Percentiles rank a stretch among this genome's conserved stretches.
Evolutionary conservation across 2,113 vertebrate genomes (phyloP).

Genomic region (Chamaetylas fuelleborni): DNA sequence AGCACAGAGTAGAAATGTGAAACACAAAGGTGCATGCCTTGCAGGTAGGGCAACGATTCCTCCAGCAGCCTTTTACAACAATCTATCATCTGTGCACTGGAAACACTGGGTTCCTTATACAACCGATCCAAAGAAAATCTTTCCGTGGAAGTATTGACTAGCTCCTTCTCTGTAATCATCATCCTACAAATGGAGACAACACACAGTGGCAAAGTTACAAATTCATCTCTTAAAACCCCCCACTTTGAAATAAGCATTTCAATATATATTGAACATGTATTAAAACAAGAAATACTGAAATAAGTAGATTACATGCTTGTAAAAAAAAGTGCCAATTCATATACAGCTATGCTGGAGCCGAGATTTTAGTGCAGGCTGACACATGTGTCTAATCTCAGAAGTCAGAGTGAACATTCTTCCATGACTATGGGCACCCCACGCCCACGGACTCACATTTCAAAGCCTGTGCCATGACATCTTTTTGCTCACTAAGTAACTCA

Average conservation of each 20-base stretch:
- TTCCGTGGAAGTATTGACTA: conserved; percentile 74
- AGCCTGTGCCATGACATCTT: not conserved
- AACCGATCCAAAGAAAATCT: conserved; percentile 81
- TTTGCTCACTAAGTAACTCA: not conserved
- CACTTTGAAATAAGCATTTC: not conserved
- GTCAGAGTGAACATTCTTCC: not conserved
- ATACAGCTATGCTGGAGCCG: not conserved
- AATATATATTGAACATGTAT: not conserved
- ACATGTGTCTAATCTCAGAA: not conserved
- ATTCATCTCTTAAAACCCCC: accelerated
- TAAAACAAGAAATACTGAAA: not conserved
- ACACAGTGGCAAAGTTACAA: not conserved
- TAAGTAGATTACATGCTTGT: not conserved
- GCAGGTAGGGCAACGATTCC: conserved; percentile 73
- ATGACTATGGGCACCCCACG: not conserved
- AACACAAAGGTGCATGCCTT: conserved; percentile 85
- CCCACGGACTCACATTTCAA: not conserved
- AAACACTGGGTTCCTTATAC: conserved; percentile 90
- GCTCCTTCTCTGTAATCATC: conserved; percentile 78
- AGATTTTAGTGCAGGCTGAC: not conserved
- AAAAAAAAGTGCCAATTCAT: not conserved
- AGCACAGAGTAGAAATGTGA: conserved; percentile 93
- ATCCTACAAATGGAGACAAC: conserved; percentile 72
- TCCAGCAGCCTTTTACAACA: conserved; percentile 86
- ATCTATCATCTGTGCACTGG: conserved; percentile 85